Conservation (phyloP, 2,113 vertebrate genomes). For the Macaca nemestrina region DNA sequence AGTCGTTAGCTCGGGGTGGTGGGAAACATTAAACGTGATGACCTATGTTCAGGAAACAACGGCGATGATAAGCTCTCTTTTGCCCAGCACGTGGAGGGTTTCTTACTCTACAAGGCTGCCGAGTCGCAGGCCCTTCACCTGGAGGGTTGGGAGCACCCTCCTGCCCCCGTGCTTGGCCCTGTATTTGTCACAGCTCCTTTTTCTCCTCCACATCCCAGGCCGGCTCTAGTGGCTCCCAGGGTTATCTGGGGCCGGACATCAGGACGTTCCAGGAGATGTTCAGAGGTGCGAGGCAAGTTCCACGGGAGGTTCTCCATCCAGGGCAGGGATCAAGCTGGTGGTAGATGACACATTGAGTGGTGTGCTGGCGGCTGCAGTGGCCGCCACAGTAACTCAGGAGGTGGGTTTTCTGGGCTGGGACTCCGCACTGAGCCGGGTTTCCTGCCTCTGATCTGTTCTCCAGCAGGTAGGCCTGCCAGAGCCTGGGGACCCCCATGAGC, state of each 20-base stretch:
- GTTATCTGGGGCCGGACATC: neutral
- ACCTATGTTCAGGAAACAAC: neutral
- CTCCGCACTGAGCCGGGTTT: neutral
- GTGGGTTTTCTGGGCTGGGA: neutral
- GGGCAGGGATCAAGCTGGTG: neutral
- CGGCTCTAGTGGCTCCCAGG: no score
- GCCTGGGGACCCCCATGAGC: neutral
- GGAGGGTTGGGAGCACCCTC: neutral
- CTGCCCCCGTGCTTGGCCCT: neutral
- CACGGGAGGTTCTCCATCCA: neutral
- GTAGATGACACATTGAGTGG: neutral
- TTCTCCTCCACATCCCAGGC: rapidly evolving
- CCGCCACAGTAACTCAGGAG: neutral
- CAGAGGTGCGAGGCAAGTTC: neutral
- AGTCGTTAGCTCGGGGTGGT: neutral
- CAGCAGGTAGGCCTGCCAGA: neutral
- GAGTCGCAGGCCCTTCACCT: neutral
- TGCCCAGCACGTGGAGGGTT: neutral
- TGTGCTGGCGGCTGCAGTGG: neutral
- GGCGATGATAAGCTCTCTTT: neutral
- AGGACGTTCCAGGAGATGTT: neutral
- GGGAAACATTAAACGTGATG: neutral
- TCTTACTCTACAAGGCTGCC: neutral
- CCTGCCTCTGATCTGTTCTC: conserved; percentile 7
- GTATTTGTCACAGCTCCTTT: neutral